Base-by-base conservation (phyloP, 2,888 invertebrate species). In the Metacarcinus magister region DNA sequence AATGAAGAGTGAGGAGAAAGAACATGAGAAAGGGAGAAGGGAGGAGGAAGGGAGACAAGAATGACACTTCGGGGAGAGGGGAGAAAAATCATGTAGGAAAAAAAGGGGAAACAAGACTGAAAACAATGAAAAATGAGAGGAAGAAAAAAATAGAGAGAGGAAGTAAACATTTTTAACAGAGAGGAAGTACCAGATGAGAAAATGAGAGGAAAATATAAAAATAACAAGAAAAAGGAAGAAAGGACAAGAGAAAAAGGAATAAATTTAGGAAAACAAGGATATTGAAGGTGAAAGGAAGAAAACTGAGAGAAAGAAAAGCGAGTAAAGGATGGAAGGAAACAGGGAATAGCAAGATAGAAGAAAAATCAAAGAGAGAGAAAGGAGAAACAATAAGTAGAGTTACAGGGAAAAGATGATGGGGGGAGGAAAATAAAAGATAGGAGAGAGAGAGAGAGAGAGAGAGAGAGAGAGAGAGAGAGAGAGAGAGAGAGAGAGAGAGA, bases 361-460 rank as follows among this genome's bases (percentile, higher is more conserved):
- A 82, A 82, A 28, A 5, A 82, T 5, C 1, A 32, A 32, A 10
- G 19, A 8, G 19, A 39, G 19, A 2, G 5, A 87, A 39, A 23
- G 28, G n/a, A 87, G 3, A 39, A 87, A 87, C 1, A 39, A 87
- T 23, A 87, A 87, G 8, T 4, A 0, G n/a, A 87, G 10, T 54
- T 10, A 7, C 1, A 7, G 48, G 10, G 10, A 48, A 48, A 48
- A 10, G 10, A 48, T 4, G 10, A 48, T 13, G 54, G 10, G 10
- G 16, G 10, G 54, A 7, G 10, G 54, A 10, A 7, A 10, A 0
- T 4, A 8, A 39, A 8, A 23, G 5, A 39, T 8, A 39, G 28
- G 82, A 87, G 87, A 87, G 87, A 87, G 87, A 87, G 87, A 87
- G 87, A 87, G 87, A 87, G 87, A 87, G 87, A 87, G 87, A 87